Evolutionary conservation across 2,888 invertebrate species (phyloP).

Genomic region (Tipula vernalis): DNA sequence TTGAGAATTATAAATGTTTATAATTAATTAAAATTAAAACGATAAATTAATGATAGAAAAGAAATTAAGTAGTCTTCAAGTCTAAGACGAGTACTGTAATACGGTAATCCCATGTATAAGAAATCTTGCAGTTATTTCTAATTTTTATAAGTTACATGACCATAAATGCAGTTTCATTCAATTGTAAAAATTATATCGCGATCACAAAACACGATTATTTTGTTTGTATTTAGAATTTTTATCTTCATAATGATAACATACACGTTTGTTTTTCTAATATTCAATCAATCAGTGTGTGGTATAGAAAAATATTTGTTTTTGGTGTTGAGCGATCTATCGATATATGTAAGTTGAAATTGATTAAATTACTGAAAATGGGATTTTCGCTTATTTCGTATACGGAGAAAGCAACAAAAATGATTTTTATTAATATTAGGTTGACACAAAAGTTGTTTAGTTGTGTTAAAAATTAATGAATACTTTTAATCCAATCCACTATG

Average conservation of each 20-base stretch:
- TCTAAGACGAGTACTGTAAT: not conserved
- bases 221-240: not conserved
- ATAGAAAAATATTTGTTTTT: not conserved
- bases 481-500: not conserved
- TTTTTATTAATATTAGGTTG: not conserved
- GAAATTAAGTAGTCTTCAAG: not conserved
- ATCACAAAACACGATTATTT: not conserved
- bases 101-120: not conserved
- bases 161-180: slow-evolving; percentile 10
- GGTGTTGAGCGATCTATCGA: not conserved
- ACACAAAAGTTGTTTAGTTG: not conserved
- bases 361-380: not conserved
- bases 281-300: not conserved
- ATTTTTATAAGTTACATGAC: not conserved
- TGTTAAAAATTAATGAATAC: not conserved
- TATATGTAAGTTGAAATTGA: not conserved
- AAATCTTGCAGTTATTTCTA: not conserved
- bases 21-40: not conserved
- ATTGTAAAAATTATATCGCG: not conserved
- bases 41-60: not conserved
- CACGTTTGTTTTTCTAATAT: not conserved
- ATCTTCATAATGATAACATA: not conserved
- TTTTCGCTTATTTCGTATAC: not conserved
- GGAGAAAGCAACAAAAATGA: not conserved
- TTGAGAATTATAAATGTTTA: not conserved